phyloP scores from a whole-genome alignment of 2,888 invertebrate genomes.

The Andricus quercusramuli region DNA sequence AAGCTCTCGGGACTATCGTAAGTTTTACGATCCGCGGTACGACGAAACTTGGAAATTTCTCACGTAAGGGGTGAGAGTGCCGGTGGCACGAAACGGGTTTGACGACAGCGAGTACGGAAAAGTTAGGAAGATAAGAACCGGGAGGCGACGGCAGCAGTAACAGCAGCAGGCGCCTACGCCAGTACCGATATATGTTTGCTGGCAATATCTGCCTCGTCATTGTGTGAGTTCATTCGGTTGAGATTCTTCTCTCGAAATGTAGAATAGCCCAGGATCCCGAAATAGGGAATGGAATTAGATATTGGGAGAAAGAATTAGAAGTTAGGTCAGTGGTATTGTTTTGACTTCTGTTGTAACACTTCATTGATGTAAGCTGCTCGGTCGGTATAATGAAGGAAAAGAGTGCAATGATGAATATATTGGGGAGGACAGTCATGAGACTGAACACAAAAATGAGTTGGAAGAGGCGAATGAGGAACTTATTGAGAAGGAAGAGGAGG shows the following conservation, averaged over 20 bases:
- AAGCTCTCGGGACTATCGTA: slow-evolving; percentile 48
- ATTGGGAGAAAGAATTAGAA: no score
- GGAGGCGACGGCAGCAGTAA: slow-evolving; percentile 27
- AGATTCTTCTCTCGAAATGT: not conserved
- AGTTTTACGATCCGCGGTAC: slow-evolving; percentile 69
- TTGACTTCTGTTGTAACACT: no score
- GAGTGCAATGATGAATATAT: no score
- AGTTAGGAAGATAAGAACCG: slow-evolving; percentile 34
- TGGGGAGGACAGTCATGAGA: no score
- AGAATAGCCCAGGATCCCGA: not conserved
- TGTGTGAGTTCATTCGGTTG: not conserved
- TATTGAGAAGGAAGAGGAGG: no score
- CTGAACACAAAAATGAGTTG: no score
- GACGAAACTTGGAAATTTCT: slow-evolving; percentile 70
- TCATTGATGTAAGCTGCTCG: no score
- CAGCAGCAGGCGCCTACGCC: slow-evolving; percentile 33
- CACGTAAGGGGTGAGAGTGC: slow-evolving; percentile 59
- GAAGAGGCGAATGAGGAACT: no score
- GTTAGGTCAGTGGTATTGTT: no score
- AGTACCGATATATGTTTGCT: not conserved
- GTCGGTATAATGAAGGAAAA: no score
- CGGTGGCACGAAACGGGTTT: slow-evolving; percentile 22
- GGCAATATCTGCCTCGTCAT: not conserved
- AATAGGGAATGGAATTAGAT: not conserved
- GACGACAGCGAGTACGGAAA: slow-evolving; percentile 36